Percentiles rank a stretch among this genome's conserved stretches.
Conservation (phyloP, 1,140 invertebrate species). For the Akabosia matsudoensis region DNA sequence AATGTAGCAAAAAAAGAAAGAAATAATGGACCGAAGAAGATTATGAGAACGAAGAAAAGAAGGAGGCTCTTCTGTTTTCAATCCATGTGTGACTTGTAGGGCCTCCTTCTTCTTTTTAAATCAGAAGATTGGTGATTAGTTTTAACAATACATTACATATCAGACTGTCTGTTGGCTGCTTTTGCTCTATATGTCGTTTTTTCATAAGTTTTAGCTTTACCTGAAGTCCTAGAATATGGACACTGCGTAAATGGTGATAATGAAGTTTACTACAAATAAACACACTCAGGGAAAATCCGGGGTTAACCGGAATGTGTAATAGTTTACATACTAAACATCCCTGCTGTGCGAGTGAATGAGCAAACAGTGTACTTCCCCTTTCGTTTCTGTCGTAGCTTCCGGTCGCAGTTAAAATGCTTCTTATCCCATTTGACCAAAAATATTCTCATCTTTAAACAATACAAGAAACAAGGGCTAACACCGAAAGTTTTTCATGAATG, state of each 20-base stretch:
- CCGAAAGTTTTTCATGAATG: too few species aligned
- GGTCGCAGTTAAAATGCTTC: not conserved
- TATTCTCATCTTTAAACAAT: too few species aligned
- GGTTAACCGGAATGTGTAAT: too few species aligned
- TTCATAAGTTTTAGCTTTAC: too few species aligned
- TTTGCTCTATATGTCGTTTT: not conserved
- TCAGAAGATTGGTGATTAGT: not conserved
- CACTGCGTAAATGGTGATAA: not conserved
- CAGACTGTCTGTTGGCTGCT: not conserved
- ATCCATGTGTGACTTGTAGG: slow-evolving; percentile 15
- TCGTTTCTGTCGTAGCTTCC: not conserved
- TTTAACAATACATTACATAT: not conserved
- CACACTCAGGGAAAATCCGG: too few species aligned
- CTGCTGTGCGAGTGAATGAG: too few species aligned
- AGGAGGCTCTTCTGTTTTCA: slow-evolving; percentile 19
- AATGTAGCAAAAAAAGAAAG: not conserved
- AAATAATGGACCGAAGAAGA: too few species aligned
- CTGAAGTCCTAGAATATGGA: too few species aligned
- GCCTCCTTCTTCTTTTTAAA: not conserved
- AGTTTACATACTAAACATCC: not conserved
- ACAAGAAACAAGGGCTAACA: too few species aligned
- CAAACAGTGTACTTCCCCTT: too few species aligned
- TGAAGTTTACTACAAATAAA: not conserved
- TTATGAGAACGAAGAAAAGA: not conserved
- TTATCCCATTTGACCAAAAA: not conserved